A percentile compares a stretch with the other conserved stretches of the same genome.
phyloP scores from a whole-genome alignment of 2,888 invertebrate species.

The Heteromurus nitidus region DNA sequence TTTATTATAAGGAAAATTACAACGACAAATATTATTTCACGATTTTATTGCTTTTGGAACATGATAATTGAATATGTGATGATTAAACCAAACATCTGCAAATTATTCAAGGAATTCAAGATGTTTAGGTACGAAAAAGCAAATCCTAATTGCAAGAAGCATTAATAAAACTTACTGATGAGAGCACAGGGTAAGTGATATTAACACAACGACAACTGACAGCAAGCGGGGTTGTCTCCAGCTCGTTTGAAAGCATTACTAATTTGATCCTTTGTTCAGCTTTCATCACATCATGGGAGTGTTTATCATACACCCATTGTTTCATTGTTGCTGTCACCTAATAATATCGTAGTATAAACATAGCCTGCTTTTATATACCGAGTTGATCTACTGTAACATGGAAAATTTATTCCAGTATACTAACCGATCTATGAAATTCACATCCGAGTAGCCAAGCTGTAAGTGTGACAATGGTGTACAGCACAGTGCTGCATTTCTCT shows the following conservation, averaged over 20 bases:
- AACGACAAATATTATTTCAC: too few species aligned
- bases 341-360: too few species aligned
- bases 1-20: too few species aligned
- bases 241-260: background rate
- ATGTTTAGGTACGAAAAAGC: too few species aligned
- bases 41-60: background rate
- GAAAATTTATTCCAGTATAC: background rate
- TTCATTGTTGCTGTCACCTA: background rate
- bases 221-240: background rate
- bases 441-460: background rate
- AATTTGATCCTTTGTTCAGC: background rate
- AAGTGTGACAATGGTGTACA: background rate
- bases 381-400: too few species aligned
- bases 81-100: background rate
- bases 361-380: too few species aligned
- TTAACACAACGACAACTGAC: constrained; percentile 22
- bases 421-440: constrained; percentile 13
- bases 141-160: too few species aligned
- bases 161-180: constrained; percentile 5
- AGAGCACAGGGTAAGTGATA: constrained; percentile 17
- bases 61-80: background rate
- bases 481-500: background rate
- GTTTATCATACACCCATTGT: background rate
- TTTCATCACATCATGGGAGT: background rate
- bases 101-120: background rate